Base-by-base conservation (phyloP, 1,140 invertebrate genomes). In the Neelides sp. region DNA sequence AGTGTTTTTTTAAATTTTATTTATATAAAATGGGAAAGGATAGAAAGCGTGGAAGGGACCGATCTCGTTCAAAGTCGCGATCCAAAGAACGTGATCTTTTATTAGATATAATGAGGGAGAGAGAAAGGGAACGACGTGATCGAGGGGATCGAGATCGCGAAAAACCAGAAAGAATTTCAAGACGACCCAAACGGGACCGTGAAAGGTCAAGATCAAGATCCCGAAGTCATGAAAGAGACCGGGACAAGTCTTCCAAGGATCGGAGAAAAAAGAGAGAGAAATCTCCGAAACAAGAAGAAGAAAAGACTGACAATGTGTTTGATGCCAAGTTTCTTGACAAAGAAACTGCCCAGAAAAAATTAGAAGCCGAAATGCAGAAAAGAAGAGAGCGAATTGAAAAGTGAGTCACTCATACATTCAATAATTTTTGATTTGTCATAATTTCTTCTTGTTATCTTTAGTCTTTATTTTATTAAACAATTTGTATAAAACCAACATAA, bases 321-420 rank as follows among this genome's bases (percentile, higher is more conserved):
- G 22, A 44, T 19, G 8, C 12, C 19, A 27, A 27, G 26, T 30
- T 32, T 32, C n/a, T 59, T 15, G 57, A 59, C 28, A 59, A 75
- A 69, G 75, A 77, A 58, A 69, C 70, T 50, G 73, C 75, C 52
- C 88, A 95, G 64, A 85, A 79, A 55, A 77, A 85, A 30, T 68
- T 98, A 13, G 94, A 98, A 65, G 70, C 83, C 15, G 92, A 96
- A 73, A 98, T 97, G 92, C 87, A 91, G 64, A 96, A 94, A 67
- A 73, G 93, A 27, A 69, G 91, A 22, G 92, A 98, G 64, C 76
- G 88, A 26, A 92, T 94, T 48, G 91, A 95, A 70, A 75, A 88
- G 53, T 94, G 52, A 44, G 24, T n/a, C n/a, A n/a, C n/a, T n/a
- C n/a, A n/a, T n/a, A n/a, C n/a, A n/a, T 22, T 23, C 13, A 20